Evolutionary conservation across 2,113 vertebrate genomes (phyloP).

Genomic region (Macrotus californicus): DNA sequence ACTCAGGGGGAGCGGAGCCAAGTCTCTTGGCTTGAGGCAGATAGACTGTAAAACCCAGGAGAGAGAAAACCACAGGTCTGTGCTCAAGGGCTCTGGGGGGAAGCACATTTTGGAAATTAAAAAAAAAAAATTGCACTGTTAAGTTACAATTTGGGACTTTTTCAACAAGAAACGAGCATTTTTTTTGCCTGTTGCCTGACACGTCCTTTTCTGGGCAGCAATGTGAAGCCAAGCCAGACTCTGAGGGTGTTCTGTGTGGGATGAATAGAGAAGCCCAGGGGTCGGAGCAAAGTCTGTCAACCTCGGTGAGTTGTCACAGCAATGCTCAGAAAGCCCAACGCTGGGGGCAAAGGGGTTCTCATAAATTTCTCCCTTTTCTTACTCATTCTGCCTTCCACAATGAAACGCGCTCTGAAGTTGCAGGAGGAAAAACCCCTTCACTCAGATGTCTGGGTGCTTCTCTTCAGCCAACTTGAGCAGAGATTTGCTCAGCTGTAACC

Average conservation of each 20-base stretch:
- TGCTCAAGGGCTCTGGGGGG: slow-evolving; percentile 44
- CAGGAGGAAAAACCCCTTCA: not conserved
- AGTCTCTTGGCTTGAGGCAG: slow-evolving; percentile 63
- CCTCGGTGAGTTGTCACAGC: slow-evolving; percentile 45
- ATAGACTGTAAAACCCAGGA: slow-evolving; percentile 50
- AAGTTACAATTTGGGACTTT: slow-evolving; percentile 49
- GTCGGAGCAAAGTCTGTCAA: slow-evolving; percentile 25
- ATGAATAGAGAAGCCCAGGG: slow-evolving; percentile 29
- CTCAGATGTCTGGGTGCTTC: not conserved
- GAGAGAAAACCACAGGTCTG: slow-evolving; percentile 65
- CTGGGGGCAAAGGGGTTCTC: not conserved
- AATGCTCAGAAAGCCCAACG: not conserved
- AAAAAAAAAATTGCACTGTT: slow-evolving; percentile 11
- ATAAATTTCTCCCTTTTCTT: not conserved
- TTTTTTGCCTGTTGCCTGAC: slow-evolving; percentile 11
- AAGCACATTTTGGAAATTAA: slow-evolving; percentile 57
- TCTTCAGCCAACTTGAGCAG: not conserved
- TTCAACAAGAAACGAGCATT: slow-evolving; percentile 14
- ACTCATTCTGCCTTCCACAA: not conserved
- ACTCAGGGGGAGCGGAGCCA: slow-evolving; percentile 57
- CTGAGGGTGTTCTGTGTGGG: slow-evolving; percentile 34
- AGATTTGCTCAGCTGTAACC: not conserved
- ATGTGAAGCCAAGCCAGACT: slow-evolving; percentile 14
- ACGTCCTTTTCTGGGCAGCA: slow-evolving; percentile 12
- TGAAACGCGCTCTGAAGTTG: not conserved